Evolutionary conservation across 2,888 invertebrate species (phyloP).

Genomic region (Rotaria sp.): DNA sequence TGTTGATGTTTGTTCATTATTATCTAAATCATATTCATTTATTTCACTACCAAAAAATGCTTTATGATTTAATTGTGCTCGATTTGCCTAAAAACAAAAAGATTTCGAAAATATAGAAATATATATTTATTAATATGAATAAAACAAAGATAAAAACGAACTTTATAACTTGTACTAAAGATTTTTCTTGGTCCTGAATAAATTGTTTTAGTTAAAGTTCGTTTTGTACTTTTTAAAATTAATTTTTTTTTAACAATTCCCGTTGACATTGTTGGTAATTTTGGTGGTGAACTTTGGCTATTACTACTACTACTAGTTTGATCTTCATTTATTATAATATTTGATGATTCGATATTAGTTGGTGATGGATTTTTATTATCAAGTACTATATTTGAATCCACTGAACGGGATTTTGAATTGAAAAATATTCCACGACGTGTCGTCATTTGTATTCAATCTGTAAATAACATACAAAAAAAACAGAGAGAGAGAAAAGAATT

Average conservation of each 20-base stretch:
- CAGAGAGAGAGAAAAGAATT: background rate
- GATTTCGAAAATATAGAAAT: background rate
- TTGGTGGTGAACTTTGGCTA: background rate
- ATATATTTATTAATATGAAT: no score
- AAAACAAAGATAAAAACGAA: no score
- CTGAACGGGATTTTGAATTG: background rate
- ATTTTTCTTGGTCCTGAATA: constrained; percentile 6
- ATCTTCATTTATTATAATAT: background rate
- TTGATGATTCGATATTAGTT: background rate
- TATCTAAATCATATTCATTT: background rate
- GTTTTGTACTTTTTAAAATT: background rate
- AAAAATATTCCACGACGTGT: background rate
- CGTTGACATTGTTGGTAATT: background rate
- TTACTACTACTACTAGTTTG: background rate
- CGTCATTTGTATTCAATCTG: background rate
- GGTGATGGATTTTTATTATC: background rate
- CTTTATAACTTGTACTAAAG: constrained; percentile 3
- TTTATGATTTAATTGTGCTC: background rate
- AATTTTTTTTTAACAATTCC: background rate
- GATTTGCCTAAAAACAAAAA: background rate
- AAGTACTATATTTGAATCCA: background rate
- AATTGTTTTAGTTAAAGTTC: background rate
- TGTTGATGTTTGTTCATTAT: background rate
- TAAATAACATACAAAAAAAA: background rate
- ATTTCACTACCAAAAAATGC: background rate